Conservation (phyloP, 1,140 invertebrate genomes). For the Antheraea mylitta region DNA sequence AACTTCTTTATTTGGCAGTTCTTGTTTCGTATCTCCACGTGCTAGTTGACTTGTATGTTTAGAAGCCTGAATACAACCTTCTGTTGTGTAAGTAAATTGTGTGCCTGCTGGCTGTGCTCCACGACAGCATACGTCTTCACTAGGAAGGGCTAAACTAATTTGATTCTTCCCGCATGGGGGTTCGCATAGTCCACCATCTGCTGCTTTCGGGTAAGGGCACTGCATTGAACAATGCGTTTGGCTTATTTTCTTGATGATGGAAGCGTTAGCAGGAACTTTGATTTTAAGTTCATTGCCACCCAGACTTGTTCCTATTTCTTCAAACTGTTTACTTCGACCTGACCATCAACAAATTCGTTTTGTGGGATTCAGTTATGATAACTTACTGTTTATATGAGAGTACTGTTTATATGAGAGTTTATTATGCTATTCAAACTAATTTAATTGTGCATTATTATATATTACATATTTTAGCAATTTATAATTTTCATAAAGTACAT, state of each 20-base stretch:
- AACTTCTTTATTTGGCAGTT: conserved; percentile 47
- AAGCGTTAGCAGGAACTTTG: conserved; percentile 60
- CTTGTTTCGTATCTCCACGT: conserved; percentile 44
- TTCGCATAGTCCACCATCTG: conserved; percentile 43
- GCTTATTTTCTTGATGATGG: conserved; percentile 71
- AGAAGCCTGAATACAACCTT: conserved; percentile 54
- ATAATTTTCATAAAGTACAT: too few relatives aligned
- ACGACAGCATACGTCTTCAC: conserved; percentile 51
- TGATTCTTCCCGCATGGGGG: conserved; percentile 69
- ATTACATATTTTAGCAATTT: too few relatives aligned
- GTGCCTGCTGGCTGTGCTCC: conserved; percentile 53
- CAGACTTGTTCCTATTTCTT: conserved; percentile 66
- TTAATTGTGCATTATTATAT: background rate
- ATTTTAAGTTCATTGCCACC: conserved; percentile 68
- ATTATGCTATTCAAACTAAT: background rate
- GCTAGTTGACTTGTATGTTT: conserved; percentile 53
- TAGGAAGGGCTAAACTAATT: conserved; percentile 58
- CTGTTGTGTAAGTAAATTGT: conserved; percentile 66
- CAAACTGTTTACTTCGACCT: conserved; percentile 69
- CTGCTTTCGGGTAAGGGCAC: conserved; percentile 49
- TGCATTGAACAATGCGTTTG: conserved; percentile 66
- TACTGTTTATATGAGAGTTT: background rate
- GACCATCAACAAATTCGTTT: conserved; percentile 60
- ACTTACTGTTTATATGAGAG: background rate
- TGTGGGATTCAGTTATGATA: conserved; percentile 31